Evolutionary conservation across 2,797 vertebrate species (phyloP), one percentile per base, ranked within the genome.

Genomic region (Spinus pinus): DNA sequence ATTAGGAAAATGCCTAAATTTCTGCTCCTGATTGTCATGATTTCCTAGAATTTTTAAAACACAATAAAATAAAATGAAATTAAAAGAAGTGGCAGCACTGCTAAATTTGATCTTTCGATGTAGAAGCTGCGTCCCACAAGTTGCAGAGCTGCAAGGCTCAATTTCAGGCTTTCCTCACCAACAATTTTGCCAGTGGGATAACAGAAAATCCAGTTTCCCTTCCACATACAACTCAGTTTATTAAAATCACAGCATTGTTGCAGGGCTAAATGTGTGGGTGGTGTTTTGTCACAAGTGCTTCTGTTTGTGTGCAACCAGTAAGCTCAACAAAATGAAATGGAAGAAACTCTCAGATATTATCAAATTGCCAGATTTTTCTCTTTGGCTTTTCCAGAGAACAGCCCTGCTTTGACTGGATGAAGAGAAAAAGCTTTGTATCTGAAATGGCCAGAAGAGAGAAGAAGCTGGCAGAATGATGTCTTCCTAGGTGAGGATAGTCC

Each of bases 401-500:
- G 56, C 58, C 44, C 54, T 3, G 5, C 30, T 93, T 92, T 94
- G 96, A 97, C 33, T 90, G 69, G 60, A 47, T 78, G 51, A 95
- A 96, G 87, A 79, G 37, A 81, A 78, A 82, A 78, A 83, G 30
- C 62, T 93, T 83, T 47, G 9, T 49, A 49, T 90, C 61, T 78
- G 87, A 86, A 93, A 94, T 25, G 56, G 62, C 78, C 86, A 88
- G 94, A 69, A 93, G 62, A 93, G 78, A 96, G 75, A 88, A 87
- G 72, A 73, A 6, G 4, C 69, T 95, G 86, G 79, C 94, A 95
- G 91, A 90, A 90, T 49, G 79, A 86, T 88, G 86, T 37, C 74
- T 90, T 95, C 77, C 41, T 81, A 97, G 93, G 85, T 95, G 90
- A 96, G 65, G 56, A 57, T 7, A 92, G 83, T 82, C 81, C 92